Evolutionary conservation across 2,113 vertebrate species (phyloP).

Genomic region (Pituophis catenifer): DNA sequence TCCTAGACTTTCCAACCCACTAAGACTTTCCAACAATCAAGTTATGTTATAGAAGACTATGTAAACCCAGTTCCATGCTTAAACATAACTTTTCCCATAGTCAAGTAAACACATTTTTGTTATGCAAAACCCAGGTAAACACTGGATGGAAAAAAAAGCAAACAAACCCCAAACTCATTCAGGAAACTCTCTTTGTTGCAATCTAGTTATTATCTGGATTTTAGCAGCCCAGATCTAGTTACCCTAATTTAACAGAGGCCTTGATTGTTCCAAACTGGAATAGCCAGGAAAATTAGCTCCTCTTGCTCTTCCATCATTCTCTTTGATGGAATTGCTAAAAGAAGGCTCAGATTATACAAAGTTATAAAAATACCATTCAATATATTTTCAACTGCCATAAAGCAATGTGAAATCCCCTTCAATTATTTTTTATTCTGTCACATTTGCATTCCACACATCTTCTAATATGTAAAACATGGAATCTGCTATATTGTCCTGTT

Average conservation of each 20-base stretch:
- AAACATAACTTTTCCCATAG: background rate
- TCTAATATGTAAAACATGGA: background rate
- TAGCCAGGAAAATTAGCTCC: background rate
- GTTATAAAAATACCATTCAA: background rate
- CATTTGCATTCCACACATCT: background rate
- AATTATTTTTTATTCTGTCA: background rate
- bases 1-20: background rate
- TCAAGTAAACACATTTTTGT: background rate
- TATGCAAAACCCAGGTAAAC: background rate
- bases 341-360: background rate
- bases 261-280: background rate
- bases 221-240: background rate
- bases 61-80: background rate
- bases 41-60: background rate
- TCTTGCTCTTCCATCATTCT: background rate
- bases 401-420: background rate
- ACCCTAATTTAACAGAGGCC: background rate
- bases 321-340: background rate
- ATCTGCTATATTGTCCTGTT: background rate
- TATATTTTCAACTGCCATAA: background rate
- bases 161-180: background rate
- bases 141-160: background rate
- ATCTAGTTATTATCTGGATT: background rate
- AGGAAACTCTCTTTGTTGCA: background rate
- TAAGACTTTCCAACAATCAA: background rate